Base-by-base conservation (phyloP, 2,113 vertebrate species). In the Thalassoma bifasciatum region DNA sequence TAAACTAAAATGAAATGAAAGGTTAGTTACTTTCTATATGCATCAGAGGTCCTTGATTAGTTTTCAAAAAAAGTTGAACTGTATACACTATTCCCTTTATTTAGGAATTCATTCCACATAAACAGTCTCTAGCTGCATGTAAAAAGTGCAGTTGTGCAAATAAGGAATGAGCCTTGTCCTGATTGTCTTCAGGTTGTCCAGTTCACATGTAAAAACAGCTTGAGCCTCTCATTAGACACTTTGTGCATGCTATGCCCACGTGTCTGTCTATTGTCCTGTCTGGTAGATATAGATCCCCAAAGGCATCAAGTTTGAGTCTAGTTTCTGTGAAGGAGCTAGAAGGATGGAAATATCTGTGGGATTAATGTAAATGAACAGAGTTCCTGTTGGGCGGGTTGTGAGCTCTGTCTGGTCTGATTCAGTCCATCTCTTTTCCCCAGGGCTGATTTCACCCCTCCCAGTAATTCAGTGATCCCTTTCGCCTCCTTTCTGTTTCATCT, bases 301-400 rank as follows among this genome's bases (percentile, higher is more conserved):
- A 79, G 61, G 26, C 62, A 38, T 76, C 65, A 72, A 81, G 75
- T 89, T 85, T 73, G 85, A 69, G 80, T 86, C 82, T 78, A 83
- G 76, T 64, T 24, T 87, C 82, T 88, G 77, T 74, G 70, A 72
- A 85, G 71, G 74, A 85, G 79, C 77, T 75, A 56, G 62, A 83
- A 66, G 82, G 84, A 86, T 82, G 77, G 81, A 79, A 89, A 87
- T 47, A 75, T 85, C 77, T 84, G 74, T 69, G 82, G 82, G 91
- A 93, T 93, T 94, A 90, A 94, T 92, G 91, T 92, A 93, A 91
- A 93, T 87, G 90, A 91, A 92, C 82, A 66, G 83, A 85, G 89
- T 91, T 91, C 87, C 84, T 83, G 88, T 88, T 85, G 88, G 87
- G 73, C 85, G 75, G 85, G 77, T 80, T 77, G 90, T 26, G 82